phyloP scores from a whole-genome alignment of 2,888 invertebrate genomes.

The Blera fallax region DNA sequence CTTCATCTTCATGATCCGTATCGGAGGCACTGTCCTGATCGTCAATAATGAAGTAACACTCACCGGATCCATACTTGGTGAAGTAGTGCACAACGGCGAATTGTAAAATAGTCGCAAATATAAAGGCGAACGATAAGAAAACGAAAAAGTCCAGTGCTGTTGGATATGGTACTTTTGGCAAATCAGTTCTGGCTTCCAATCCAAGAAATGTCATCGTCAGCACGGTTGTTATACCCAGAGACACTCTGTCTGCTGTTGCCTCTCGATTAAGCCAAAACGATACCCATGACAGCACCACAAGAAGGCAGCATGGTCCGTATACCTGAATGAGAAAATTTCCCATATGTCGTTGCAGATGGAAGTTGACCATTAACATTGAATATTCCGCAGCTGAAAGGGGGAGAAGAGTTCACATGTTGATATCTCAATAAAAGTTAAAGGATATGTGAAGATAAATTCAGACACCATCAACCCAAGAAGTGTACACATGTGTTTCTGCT shows the following conservation, averaged over 20 bases:
- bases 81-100: slow-evolving; percentile 93
- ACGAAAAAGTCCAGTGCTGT: slow-evolving; percentile 94
- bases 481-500: neutral
- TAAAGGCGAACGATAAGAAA: slow-evolving; percentile 90
- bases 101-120: slow-evolving; percentile 91
- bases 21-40: slow-evolving; percentile 84
- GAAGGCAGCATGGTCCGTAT: slow-evolving; percentile 91
- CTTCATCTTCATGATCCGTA: slow-evolving; percentile 83
- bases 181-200: slow-evolving; percentile 89
- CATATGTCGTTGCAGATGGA: slow-evolving; percentile 90
- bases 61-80: slow-evolving; percentile 92
- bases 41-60: slow-evolving; percentile 88
- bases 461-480: neutral
- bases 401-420: neutral
- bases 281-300: slow-evolving; percentile 94
- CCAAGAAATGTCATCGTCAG: slow-evolving; percentile 93
- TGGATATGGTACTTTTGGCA: slow-evolving; percentile 92
- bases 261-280: slow-evolving; percentile 93
- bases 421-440: neutral
- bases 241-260: slow-evolving; percentile 90
- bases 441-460: neutral
- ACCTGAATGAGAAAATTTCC: slow-evolving; percentile 94
- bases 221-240: slow-evolving; percentile 91
- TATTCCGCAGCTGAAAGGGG: slow-evolving; percentile 84
- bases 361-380: slow-evolving; percentile 88